Conservation (phyloP, 2,888 invertebrate species). For the Autographa gamma region DNA sequence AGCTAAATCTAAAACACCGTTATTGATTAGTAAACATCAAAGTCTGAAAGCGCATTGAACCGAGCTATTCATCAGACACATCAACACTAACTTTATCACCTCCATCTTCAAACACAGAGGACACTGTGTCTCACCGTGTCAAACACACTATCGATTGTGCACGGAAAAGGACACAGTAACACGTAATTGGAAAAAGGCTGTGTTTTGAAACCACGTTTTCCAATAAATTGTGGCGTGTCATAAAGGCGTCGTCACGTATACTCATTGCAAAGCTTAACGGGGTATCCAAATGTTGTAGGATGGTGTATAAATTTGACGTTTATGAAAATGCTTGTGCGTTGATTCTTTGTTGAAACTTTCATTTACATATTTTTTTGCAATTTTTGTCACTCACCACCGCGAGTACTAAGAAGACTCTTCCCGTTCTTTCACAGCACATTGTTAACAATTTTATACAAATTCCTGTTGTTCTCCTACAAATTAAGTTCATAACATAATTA, state of each 20-base stretch:
- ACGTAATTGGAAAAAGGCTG: constrained; percentile 60
- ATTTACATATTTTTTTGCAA: too few species aligned
- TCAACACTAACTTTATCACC: constrained; percentile 49
- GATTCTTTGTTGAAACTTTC: too few species aligned
- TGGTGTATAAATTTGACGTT: constrained; percentile 23
- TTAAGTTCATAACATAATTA: too few species aligned
- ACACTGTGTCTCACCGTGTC: constrained; percentile 38
- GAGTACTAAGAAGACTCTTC: too few species aligned
- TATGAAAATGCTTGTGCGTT: too few species aligned
- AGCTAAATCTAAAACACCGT: constrained; percentile 23
- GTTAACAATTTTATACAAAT: too few species aligned
- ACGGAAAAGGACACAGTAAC: constrained; percentile 36
- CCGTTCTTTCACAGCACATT: too few species aligned
- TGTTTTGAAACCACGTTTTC: constrained; percentile 74
- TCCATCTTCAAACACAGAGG: constrained; percentile 30
- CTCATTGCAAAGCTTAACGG: constrained; percentile 67
- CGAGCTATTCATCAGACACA: constrained; percentile 57
- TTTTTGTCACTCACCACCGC: too few species aligned
- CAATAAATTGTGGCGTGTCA: constrained; percentile 77
- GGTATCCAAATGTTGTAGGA: constrained; percentile 45
- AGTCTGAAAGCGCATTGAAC: constrained; percentile 55
- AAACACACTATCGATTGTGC: constrained; percentile 7
- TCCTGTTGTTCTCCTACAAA: too few species aligned
- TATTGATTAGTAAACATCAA: constrained; percentile 41
- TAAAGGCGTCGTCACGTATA: constrained; percentile 73